Percentiles rank a stretch among this genome's conserved stretches.
These are phyloP conservation scores for Xerus inauris DNA, from an alignment of 2,113 vertebrate species.

Conservation along the genomic window DNA sequence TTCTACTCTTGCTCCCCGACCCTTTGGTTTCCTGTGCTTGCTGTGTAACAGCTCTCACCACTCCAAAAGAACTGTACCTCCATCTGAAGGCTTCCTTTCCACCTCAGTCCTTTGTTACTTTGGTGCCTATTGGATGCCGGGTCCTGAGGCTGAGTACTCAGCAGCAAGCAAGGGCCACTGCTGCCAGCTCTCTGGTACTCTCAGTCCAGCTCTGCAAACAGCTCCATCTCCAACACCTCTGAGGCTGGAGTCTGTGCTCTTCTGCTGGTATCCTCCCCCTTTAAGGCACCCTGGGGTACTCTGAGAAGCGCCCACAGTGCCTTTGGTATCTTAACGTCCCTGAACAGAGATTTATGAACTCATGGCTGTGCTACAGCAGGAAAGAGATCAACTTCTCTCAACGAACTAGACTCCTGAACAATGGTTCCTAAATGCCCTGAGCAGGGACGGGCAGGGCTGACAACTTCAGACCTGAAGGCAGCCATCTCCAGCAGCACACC, in stretches of 20 bases:
- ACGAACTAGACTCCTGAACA: background rate
- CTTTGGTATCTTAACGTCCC: background rate
- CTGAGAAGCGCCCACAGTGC: background rate
- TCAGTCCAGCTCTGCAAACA: background rate
- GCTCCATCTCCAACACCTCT: background rate
- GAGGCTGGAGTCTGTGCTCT: background rate
- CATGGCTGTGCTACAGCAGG: background rate
- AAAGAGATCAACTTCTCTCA: background rate
- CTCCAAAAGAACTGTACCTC: background rate
- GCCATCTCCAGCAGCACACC: background rate
- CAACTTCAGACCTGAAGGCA: background rate
- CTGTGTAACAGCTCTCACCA: background rate
- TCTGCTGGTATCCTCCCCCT: background rate
- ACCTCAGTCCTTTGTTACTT: background rate
- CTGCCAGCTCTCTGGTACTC: background rate
- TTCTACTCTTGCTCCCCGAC: background rate
- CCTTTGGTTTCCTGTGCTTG: background rate
- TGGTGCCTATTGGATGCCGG: background rate
- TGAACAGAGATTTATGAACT: background rate
- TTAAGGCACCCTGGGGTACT: background rate
- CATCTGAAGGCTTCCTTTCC: background rate
- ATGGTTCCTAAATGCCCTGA: background rate
- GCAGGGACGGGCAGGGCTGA: background rate
- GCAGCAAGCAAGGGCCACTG: background rate
- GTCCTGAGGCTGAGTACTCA: background rate